These are phyloP conservation scores for Sylvicola cinctus DNA, from an alignment of 2,888 invertebrate genomes.

Conservation along the genomic window DNA sequence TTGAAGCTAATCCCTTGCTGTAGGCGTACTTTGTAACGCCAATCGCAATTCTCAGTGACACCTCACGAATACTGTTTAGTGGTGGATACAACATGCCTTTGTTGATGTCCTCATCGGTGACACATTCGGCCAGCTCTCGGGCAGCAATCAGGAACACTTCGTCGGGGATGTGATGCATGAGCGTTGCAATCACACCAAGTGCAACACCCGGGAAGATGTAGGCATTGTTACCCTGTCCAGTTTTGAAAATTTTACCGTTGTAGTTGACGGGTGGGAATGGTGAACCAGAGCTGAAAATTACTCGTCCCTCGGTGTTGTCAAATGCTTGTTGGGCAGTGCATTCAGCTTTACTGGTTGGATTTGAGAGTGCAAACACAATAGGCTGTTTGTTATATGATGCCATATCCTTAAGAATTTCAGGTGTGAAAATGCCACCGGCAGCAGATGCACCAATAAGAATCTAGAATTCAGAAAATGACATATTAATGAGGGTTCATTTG, in stretches of 20 bases:
- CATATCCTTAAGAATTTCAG: slow-evolving; percentile 72
- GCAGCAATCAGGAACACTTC: slow-evolving; percentile 88
- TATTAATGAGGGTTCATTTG: not conserved
- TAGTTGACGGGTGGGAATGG: slow-evolving; percentile 76
- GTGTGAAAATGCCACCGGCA: slow-evolving; percentile 75
- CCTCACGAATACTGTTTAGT: slow-evolving; percentile 58
- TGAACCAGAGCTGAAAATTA: slow-evolving; percentile 88
- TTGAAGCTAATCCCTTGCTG: slow-evolving; percentile 63
- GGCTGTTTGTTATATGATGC: slow-evolving; percentile 69
- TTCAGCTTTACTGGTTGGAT: slow-evolving; percentile 94
- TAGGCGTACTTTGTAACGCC: slow-evolving; percentile 79
- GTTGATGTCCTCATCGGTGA: slow-evolving; percentile 59
- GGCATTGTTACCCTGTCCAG: slow-evolving; percentile 96
- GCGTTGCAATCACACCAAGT: slow-evolving; percentile 79
- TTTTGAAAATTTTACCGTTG: slow-evolving; percentile 59
- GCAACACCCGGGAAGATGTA: slow-evolving; percentile 96
- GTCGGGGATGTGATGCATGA: slow-evolving; percentile 84
- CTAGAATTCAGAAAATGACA: slow-evolving; percentile 10
- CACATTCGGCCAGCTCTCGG: slow-evolving; percentile 63
- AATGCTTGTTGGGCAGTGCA: slow-evolving; percentile 95
- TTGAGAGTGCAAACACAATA: slow-evolving; percentile 90
- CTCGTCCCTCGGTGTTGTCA: slow-evolving; percentile 78
- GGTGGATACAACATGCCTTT: slow-evolving; percentile 88
- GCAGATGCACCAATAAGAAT: slow-evolving; percentile 69
- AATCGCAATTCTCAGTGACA: slow-evolving; percentile 77